Conservation (phyloP, 2,797 vertebrate species). For the Poecilia picta region DNA sequence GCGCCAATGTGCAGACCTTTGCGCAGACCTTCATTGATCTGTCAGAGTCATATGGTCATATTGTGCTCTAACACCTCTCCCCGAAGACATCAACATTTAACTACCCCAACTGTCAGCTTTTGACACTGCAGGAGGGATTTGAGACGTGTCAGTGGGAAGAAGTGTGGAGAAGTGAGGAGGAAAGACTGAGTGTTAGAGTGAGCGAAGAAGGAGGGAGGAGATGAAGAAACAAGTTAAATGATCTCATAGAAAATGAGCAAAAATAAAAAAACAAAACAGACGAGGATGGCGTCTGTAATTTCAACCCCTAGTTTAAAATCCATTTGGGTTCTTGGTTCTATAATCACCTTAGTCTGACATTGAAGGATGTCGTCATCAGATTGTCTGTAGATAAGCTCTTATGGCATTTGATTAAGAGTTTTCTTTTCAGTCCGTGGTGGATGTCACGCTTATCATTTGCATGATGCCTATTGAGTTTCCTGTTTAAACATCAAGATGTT, state of each 20-base stretch:
- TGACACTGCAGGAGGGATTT: conserved; percentile 28
- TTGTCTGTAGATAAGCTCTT: conserved; percentile 18
- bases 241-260: not conserved
- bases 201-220: conserved; percentile 6
- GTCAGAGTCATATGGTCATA: conserved; percentile 49
- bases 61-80: conserved; percentile 26
- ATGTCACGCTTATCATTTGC: not conserved
- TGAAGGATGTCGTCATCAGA: not conserved
- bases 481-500: not conserved
- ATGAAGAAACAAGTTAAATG: conserved; percentile 9
- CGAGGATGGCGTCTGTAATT: not conserved
- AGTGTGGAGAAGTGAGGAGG: not conserved
- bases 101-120: conserved; percentile 17
- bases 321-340: conserved; percentile 7
- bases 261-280: not conserved
- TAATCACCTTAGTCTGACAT: conserved; percentile 7
- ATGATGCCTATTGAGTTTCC: not conserved
- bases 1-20: conserved; percentile 26
- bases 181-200: not conserved
- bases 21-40: conserved; percentile 53
- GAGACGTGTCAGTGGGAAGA: not conserved
- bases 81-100: conserved; percentile 35
- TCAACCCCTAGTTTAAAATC: conserved; percentile 10
- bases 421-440: not conserved
- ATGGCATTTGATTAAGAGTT: not conserved